Base-by-base conservation (phyloP, 2,888 invertebrate genomes). In the Oxyteleia sp. region DNA sequence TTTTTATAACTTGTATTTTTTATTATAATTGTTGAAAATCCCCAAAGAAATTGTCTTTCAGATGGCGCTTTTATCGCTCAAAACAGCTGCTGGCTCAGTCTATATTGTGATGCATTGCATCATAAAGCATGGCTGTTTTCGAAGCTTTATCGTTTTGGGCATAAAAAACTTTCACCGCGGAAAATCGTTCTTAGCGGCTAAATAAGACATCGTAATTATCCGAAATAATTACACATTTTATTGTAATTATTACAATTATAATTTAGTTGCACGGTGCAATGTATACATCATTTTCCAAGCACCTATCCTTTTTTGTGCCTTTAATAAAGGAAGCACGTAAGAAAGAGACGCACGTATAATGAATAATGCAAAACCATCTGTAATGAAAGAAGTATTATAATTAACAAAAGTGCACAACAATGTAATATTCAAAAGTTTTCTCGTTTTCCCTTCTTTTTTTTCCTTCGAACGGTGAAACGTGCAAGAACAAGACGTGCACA, bases 151-250 rank as follows among this genome's bases (percentile, higher is more conserved):
- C 16, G 35, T 43, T 68, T 68, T 10, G 20, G 55, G 45, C 8
- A 63, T 32, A 78, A 78, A 76, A 69, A 78, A 59, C 78, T 78
- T 78, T 78, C 78, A 78, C 78, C 53, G 69, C 61, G 78, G 78
- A 78, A 78, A 78, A 69, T 63, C 69, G 63, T 64, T 10, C 8
- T 4, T 15, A 8, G 8, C 47, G 20, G 13, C 69, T 78, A 66
- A 78, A 78, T 69, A 69, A 63, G 78, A 69, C 55, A 69, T 78
- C n/a, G 69, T 26, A 63, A 78, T 78, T 69, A 47, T 45, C 5
- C 47, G 26, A 55, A 69, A 55, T 69, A 69, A 78, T 69, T 53
- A 29, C 69, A 29, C 29, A 35, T 26, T 49, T 76, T 57, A 47
- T 69, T 78, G 32, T 63, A 59, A 78, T 69, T 35, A 63, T 78